Evolutionary conservation across 2,113 vertebrate genomes (phyloP).

Genomic region (Caretta caretta): DNA sequence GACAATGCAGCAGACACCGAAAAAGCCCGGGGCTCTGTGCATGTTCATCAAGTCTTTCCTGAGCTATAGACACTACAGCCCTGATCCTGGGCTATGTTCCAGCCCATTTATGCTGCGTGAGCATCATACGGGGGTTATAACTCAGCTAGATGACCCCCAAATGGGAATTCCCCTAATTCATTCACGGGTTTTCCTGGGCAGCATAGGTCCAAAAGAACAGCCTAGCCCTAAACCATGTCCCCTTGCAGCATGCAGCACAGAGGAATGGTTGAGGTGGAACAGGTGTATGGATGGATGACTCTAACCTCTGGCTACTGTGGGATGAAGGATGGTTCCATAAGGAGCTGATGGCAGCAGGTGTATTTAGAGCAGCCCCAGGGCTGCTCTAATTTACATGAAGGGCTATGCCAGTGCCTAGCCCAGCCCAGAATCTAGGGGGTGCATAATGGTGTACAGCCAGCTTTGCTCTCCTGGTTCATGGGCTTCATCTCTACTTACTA

Average conservation of each 20-base stretch:
- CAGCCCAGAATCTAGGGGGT: background rate
- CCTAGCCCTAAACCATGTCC: background rate
- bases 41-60: background rate
- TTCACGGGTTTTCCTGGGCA: background rate
- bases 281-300: fast-evolving
- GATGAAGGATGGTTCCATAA: background rate
- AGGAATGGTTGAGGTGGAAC: background rate
- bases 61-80: background rate
- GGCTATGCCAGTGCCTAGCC: background rate
- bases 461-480: background rate
- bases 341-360: background rate
- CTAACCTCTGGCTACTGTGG: fast-evolving
- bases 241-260: background rate
- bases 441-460: background rate
- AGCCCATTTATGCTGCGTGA: background rate
- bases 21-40: fast-evolving
- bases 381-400: background rate
- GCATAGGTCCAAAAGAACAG: background rate
- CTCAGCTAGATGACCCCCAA: background rate
- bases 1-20: background rate
- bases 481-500: fast-evolving
- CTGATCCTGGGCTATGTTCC: background rate
- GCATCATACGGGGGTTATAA: background rate
- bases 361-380: background rate
- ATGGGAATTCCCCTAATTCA: background rate